Conservation (phyloP, 92 coral and sea anemone genomes). For the Actinernus sp. region DNA sequence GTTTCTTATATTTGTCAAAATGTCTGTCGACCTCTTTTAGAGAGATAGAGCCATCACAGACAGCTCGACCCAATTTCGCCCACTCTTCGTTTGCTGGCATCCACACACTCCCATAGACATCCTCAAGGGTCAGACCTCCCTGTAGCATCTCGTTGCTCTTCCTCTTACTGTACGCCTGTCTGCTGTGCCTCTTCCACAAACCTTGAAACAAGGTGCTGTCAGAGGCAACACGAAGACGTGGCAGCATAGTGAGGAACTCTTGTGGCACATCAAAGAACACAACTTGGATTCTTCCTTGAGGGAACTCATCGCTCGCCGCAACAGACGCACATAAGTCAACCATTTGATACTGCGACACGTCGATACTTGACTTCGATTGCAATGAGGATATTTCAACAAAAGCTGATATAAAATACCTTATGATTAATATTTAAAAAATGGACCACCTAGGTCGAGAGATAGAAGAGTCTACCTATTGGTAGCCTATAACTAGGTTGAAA, state of each 20-base stretch:
- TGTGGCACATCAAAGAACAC: slow-evolving; percentile 38
- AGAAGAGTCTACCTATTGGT: too few relatives aligned
- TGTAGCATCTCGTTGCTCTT: slow-evolving; percentile 16
- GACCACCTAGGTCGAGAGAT: too few relatives aligned
- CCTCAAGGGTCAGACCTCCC: slow-evolving; percentile 36
- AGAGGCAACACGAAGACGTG: slow-evolving; percentile 23
- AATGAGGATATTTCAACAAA: slow-evolving; percentile 20
- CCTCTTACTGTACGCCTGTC: slow-evolving; percentile 36
- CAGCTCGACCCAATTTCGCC: slow-evolving; percentile 3
- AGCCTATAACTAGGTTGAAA: too few relatives aligned
- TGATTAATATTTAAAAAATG: too few relatives aligned
- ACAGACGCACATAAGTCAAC: slow-evolving; percentile 52
- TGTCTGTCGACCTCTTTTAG: slow-evolving; percentile 52
- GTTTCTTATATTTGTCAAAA: slow-evolving; percentile 17
- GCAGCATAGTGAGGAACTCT: slow-evolving; percentile 10
- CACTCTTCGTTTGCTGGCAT: slow-evolving; percentile 35
- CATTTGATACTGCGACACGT: slow-evolving; percentile 14
- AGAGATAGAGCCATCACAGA: slow-evolving; percentile 25
- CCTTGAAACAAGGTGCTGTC: slow-evolving; percentile 54
- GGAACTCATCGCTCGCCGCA: not conserved
- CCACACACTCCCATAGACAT: slow-evolving; percentile 55
- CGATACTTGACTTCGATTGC: slow-evolving; percentile 2
- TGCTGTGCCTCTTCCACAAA: slow-evolving; percentile 64
- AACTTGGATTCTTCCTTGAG: slow-evolving; percentile 20
- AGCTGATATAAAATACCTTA: not conserved